These are phyloP conservation scores for Anolis apletophallus DNA, from an alignment of 2,797 vertebrate genomes.

Conservation along the genomic window DNA sequence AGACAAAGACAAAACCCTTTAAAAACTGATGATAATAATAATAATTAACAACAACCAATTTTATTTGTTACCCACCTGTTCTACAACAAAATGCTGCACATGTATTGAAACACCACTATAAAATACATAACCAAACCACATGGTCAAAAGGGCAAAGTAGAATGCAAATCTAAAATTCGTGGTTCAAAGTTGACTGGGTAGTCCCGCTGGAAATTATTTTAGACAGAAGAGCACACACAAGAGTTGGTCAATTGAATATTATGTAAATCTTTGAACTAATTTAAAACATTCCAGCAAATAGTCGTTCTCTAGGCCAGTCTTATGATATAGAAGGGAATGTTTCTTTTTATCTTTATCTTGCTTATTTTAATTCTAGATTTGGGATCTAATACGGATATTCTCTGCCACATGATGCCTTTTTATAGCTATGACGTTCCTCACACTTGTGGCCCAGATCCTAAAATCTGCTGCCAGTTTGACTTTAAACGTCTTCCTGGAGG, in stretches of 20 bases:
- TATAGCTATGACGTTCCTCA: slow-evolving; percentile 96
- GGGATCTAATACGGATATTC: slow-evolving; percentile 87
- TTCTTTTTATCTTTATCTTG: slow-evolving; percentile 30
- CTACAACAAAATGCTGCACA: too few species aligned
- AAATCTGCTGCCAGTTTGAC: slow-evolving; percentile 96
- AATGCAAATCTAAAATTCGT: too few species aligned
- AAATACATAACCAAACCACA: too few species aligned
- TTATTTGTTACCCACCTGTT: too few species aligned
- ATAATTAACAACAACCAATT: too few species aligned
- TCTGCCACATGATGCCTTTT: slow-evolving; percentile 98
- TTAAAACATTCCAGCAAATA: background rate
- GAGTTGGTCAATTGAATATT: background rate
- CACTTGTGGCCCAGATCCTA: slow-evolving; percentile 93
- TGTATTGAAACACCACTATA: too few species aligned
- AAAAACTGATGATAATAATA: too few species aligned
- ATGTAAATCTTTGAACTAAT: background rate
- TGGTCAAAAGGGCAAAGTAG: too few species aligned
- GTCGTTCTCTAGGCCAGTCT: background rate
- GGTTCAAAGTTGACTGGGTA: too few species aligned
- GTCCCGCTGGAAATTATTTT: background rate
- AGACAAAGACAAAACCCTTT: too few species aligned
- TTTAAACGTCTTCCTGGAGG: slow-evolving; percentile 92
- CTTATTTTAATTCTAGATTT: slow-evolving; percentile 81
- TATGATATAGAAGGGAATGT: background rate
- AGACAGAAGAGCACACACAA: background rate